Evolutionary conservation across 2,888 invertebrate species (phyloP).

Genomic region (Ligdia adustata): DNA sequence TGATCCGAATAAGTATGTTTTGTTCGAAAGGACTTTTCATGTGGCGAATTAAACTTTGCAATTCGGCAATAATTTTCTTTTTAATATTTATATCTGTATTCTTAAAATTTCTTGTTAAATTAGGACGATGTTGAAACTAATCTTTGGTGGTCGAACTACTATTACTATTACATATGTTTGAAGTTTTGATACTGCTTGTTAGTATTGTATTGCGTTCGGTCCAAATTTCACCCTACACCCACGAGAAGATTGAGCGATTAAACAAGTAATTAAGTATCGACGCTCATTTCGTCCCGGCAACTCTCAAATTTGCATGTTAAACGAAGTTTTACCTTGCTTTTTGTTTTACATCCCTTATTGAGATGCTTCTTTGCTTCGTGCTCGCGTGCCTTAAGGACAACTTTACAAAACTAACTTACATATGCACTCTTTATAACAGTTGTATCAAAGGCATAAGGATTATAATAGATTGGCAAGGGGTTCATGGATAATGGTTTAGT

Average conservation of each 20-base stretch:
- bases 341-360: slow-evolving; percentile 78
- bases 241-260: slow-evolving; percentile 81
- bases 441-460: slow-evolving; percentile 45
- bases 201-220: slow-evolving; percentile 28
- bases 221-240: slow-evolving; percentile 59
- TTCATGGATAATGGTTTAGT: slow-evolving; percentile 35
- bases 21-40: too few species aligned
- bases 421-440: slow-evolving; percentile 22
- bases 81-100: too few species aligned
- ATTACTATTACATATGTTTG: background rate
- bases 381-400: slow-evolving; percentile 60
- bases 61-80: too few species aligned
- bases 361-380: slow-evolving; percentile 69
- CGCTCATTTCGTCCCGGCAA: slow-evolving; percentile 79
- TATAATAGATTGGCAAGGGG: slow-evolving; percentile 25
- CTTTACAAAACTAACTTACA: slow-evolving; percentile 36
- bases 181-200: slow-evolving; percentile 19
- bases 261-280: slow-evolving; percentile 82
- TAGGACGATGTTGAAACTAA: too few species aligned
- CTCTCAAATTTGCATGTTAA: slow-evolving; percentile 84
- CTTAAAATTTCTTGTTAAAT: too few species aligned
- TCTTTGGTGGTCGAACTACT: too few species aligned
- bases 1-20: too few species aligned
- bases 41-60: too few species aligned
- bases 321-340: slow-evolving; percentile 78